Evolutionary conservation across 2,797 vertebrate genomes (phyloP), one percentile per base, ranked within the genome.

Genomic region (Tachyglossus aculeatus): DNA sequence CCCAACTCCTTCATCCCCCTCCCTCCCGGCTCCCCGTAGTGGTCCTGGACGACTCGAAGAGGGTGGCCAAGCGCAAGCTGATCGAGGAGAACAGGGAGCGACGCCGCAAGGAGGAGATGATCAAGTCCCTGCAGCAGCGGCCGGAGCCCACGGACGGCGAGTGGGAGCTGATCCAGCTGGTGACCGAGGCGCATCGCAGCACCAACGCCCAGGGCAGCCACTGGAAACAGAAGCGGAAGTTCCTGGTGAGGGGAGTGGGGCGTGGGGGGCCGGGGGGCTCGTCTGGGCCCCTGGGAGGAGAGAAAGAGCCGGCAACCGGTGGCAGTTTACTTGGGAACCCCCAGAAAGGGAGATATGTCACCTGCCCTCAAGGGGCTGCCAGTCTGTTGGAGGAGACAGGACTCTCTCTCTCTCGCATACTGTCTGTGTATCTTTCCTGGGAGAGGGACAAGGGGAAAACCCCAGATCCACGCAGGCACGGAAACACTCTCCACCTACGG

Each of bases 161-260:
- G 89, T 99, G 98, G 98, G 97, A 98, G 78, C 90, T 99, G 82
- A 98, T 99, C 91, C 96, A 93, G 21, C 86, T 96, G 53, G 97
- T 97, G 82, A 99, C 97, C 0, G 98, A 98, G 57, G 98, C 98
- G 71, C 98, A 99, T 77, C 94, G 95, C 64, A 96, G 97, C 90
- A 99, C 98, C 88, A 99, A 98, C 1, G 98, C 98, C 91, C 98
- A 99, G 94, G 98, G 98, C 88, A 94, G 96, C 84, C 97, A 98
- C 83, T 99, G 98, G 98, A 99, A 99, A 86, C 97, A 99, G 93
- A 97, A 97, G 74, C 95, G 98, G 91, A 98, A 98, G 94, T 99
- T 99, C 88, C 83, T 99, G 96, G 98, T 99, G 83, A 93, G 93
- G 63, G 18, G 31, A 41, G 1, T 4, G 11, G 5, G 4, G n/a